Evolutionary conservation across 2,888 invertebrate genomes (phyloP).

Genomic region (Scrobipalpa atriplicella): DNA sequence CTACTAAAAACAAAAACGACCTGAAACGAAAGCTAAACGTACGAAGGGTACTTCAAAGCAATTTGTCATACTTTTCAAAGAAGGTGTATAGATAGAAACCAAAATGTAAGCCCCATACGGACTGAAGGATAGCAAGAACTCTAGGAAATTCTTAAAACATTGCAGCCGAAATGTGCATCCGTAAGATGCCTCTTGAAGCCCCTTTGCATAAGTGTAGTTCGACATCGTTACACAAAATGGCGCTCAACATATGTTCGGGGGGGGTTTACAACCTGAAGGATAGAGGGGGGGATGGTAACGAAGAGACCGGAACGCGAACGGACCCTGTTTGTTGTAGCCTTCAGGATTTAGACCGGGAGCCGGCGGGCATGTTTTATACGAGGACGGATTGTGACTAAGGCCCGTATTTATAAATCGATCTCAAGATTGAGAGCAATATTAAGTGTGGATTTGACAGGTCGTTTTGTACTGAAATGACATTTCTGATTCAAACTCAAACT

Average conservation of each 20-base stretch:
- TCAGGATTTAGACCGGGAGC: constrained; percentile 19
- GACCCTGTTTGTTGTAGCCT: constrained; percentile 48
- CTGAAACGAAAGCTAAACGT: too few relatives aligned
- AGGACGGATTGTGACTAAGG: neutral
- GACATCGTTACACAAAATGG: constrained; percentile 15
- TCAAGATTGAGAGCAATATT: too few relatives aligned
- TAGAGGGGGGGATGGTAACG: constrained; percentile 50
- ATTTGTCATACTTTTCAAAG: neutral
- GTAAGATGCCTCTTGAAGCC: neutral
- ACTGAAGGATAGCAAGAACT: neutral
- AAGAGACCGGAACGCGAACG: constrained; percentile 68
- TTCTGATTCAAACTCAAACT: too few relatives aligned
- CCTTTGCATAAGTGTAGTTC: constrained; percentile 8
- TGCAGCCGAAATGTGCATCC: neutral
- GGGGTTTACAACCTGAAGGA: constrained; percentile 7
- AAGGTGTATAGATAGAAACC: neutral
- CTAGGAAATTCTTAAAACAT: neutral
- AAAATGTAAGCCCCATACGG: neutral
- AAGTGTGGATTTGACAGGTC: too few relatives aligned
- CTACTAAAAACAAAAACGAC: too few relatives aligned
- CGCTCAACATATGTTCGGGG: neutral
- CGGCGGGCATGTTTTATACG: neutral
- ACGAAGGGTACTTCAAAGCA: too few relatives aligned
- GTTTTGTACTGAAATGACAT: too few relatives aligned
- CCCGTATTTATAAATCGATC: too few relatives aligned